A percentile compares a stretch with the other conserved stretches of the same genome.
phyloP scores from a whole-genome alignment of 1,140 invertebrate genomes.

The Liolophura sinensis region DNA sequence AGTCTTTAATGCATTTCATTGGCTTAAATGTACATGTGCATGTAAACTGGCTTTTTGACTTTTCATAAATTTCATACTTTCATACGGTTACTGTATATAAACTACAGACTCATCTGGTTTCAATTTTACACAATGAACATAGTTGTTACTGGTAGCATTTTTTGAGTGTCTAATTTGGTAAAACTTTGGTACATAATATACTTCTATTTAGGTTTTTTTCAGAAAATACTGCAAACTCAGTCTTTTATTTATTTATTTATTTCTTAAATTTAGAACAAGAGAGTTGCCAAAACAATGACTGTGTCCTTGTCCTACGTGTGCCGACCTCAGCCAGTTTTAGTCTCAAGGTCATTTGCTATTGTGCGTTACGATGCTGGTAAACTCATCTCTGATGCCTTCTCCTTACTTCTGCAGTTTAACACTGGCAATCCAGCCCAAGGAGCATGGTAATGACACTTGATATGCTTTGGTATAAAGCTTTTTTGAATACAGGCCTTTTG shows the following conservation, averaged over 20 bases:
- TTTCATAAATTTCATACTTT: too few relatives aligned
- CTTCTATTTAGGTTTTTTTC: background rate
- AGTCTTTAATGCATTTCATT: too few relatives aligned
- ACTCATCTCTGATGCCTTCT: constrained; percentile 66
- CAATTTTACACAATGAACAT: background rate
- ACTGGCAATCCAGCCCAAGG: constrained; percentile 64
- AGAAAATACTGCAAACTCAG: constrained; percentile 4
- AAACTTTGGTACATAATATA: background rate
- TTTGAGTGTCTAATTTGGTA: background rate
- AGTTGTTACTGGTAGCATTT: background rate
- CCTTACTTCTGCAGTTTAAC: constrained; percentile 66
- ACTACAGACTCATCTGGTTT: background rate
- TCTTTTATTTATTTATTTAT: background rate
- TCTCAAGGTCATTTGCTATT: constrained; percentile 52
- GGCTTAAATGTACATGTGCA: background rate
- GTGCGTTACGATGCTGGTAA: constrained; percentile 49
- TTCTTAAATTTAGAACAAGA: constrained; percentile 49
- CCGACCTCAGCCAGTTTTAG: constrained; percentile 30
- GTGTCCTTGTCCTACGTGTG: constrained; percentile 41
- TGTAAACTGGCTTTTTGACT: too few relatives aligned
- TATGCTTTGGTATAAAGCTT: background rate
- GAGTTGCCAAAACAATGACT: constrained; percentile 54
- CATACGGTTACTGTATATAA: too few relatives aligned
- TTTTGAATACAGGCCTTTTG: constrained; percentile 41
- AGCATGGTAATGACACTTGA: constrained; percentile 66